Conservation (phyloP, 2,888 invertebrate species). For the Proisotoma minuta region DNA sequence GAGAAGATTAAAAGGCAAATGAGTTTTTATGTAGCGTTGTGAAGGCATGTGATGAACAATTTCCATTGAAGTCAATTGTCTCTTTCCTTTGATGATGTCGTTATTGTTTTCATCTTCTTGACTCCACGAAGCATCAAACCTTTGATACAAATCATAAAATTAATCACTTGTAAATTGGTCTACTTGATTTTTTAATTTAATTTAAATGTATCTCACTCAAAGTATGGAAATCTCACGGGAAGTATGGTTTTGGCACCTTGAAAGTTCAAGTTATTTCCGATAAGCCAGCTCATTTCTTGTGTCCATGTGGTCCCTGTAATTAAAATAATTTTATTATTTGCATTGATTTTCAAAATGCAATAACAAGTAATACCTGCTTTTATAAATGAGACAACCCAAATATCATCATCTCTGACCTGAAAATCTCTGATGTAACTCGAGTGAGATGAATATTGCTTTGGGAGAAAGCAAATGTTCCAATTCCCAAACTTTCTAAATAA, state of each 20-base stretch:
- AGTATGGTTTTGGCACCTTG: slow-evolving; percentile 62
- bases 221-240: slow-evolving; percentile 66
- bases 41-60: slow-evolving; percentile 34
- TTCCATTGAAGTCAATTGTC: slow-evolving; percentile 38
- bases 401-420: slow-evolving; percentile 53
- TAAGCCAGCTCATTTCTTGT: slow-evolving; percentile 89
- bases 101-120: slow-evolving; percentile 14
- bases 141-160: neutral
- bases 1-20: slow-evolving; percentile 49
- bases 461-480: slow-evolving; percentile 41
- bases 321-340: neutral
- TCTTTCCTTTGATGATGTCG: slow-evolving; percentile 12
- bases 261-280: slow-evolving; percentile 73
- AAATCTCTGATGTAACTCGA: slow-evolving; percentile 51
- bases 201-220: slow-evolving; percentile 57
- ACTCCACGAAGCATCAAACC: slow-evolving; percentile 38
- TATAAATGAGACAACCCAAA: slow-evolving; percentile 51
- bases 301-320: slow-evolving; percentile 74
- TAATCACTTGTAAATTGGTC: neutral
- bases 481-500: slow-evolving; percentile 35
- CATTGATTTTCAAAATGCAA: neutral
- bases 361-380: slow-evolving; percentile 50
- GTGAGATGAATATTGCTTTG: slow-evolving; percentile 37
- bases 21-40: slow-evolving; percentile 49
- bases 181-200: neutral